Conservation (phyloP, 92 coral and sea anemone species). For the Bergia puertoricense region DNA sequence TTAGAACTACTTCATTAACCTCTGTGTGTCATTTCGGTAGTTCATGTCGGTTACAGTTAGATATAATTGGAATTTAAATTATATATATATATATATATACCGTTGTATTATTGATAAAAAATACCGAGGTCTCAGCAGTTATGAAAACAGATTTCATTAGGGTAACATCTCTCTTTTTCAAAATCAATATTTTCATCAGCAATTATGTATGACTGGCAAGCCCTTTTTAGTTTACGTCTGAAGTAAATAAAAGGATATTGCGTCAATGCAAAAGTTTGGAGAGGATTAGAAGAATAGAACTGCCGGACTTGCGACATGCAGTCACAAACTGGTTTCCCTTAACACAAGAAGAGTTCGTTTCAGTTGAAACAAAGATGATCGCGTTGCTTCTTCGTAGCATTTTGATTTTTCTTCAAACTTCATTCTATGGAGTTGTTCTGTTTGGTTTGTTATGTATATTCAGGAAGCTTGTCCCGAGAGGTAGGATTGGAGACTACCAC, state of each 20-base stretch:
- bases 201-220: neutral
- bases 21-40: too few species aligned
- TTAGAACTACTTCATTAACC: too few species aligned
- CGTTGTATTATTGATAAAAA: too few species aligned
- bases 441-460: neutral
- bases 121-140: too few species aligned
- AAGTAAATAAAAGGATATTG: neutral
- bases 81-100: too few species aligned
- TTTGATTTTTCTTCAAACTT: neutral
- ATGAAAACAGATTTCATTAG: too few species aligned
- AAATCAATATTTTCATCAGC: neutral
- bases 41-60: too few species aligned
- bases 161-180: too few species aligned
- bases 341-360: neutral
- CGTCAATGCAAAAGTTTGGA: neutral
- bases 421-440: neutral
- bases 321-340: too few species aligned
- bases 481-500: neutral
- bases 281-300: neutral
- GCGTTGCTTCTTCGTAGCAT: neutral
- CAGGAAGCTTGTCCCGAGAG: neutral
- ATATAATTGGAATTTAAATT: too few species aligned
- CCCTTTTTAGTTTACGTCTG: neutral
- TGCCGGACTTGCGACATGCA: too few species aligned
- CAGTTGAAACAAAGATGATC: neutral